Conservation (phyloP, 30 jellyfish, hydroid and myxozoan genomes). For the Pelagia noctiluca region DNA sequence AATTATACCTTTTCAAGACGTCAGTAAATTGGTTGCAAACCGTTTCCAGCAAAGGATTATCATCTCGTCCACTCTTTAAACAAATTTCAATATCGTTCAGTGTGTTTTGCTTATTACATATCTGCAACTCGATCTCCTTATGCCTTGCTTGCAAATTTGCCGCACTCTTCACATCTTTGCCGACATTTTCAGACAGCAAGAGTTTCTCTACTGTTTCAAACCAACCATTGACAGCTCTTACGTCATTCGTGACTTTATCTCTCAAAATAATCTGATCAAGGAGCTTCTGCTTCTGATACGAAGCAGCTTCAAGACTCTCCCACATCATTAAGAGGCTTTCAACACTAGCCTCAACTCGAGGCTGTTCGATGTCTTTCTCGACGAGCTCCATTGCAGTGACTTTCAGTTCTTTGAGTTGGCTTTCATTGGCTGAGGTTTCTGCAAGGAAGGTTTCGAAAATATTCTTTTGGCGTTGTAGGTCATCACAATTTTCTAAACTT, state of each 20-base stretch:
- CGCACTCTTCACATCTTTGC: constrained; percentile 47
- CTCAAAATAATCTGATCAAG: constrained; percentile 8
- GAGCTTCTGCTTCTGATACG: constrained; percentile 1
- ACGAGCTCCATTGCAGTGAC: constrained; percentile 26
- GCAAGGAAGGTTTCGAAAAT: constrained; percentile 21
- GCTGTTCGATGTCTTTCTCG: constrained; percentile 3
- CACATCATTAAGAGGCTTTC: constrained; percentile 18
- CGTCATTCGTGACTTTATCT: constrained; percentile 10
- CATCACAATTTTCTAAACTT: constrained; percentile 1
- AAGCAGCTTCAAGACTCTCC: constrained; percentile 21
- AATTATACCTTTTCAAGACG: too few relatives aligned
- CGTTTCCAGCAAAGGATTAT: too few relatives aligned
- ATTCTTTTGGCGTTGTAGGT: constrained; percentile 13
- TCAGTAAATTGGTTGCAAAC: too few relatives aligned
- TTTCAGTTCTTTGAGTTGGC: constrained; percentile 9
- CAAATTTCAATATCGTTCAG: constrained; percentile 14
- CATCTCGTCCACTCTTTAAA: too few relatives aligned
- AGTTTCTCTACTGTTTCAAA: constrained; percentile 10
- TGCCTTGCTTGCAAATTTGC: constrained; percentile 41
- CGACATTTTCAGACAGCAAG: constrained; percentile 8
- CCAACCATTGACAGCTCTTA: constrained; percentile 31
- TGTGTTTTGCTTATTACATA: neutral
- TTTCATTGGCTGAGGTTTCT: constrained; percentile 40
- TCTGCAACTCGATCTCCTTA: constrained; percentile 32
- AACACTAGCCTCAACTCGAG: constrained; percentile 2